Evolutionary conservation across 1,140 invertebrate species (phyloP).

Genomic region (Anadara kagoshimensis): DNA sequence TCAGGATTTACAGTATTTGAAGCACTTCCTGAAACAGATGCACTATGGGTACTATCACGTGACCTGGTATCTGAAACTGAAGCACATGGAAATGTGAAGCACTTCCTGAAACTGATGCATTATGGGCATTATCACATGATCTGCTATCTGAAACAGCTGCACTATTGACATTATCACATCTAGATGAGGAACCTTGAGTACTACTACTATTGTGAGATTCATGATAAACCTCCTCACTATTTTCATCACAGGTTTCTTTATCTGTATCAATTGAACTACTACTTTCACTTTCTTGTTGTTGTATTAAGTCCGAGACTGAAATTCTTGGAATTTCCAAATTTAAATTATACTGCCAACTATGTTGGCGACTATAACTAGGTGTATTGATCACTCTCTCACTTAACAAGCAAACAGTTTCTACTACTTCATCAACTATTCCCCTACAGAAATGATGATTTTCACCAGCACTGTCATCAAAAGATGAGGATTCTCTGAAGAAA

Average conservation of each 20-base stretch:
- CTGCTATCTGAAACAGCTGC: not conserved
- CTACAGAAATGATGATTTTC: constrained; percentile 17
- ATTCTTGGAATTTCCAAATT: constrained; percentile 52
- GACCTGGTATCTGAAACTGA: not conserved
- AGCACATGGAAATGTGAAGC: not conserved
- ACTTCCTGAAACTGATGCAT: not conserved
- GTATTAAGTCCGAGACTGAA: constrained; percentile 21
- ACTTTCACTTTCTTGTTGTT: not conserved
- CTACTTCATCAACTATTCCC: constrained; percentile 37
- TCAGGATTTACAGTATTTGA: not conserved
- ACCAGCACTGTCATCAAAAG: not conserved
- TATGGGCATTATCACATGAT: not conserved
- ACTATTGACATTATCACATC: not conserved
- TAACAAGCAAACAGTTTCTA: constrained; percentile 8
- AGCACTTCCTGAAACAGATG: not conserved
- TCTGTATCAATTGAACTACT: not conserved
- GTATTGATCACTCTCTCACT: not conserved
- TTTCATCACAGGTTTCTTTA: too few relatives aligned
- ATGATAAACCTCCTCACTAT: too few relatives aligned
- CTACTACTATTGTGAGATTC: not conserved
- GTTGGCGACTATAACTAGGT: constrained; percentile 17
- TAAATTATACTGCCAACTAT: constrained; percentile 54
- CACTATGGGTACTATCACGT: not conserved
- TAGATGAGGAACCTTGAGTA: not conserved
- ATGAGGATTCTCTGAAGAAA: not conserved